Base-by-base conservation (phyloP, 2,888 invertebrate species). In the Pinctada fucata region DNA sequence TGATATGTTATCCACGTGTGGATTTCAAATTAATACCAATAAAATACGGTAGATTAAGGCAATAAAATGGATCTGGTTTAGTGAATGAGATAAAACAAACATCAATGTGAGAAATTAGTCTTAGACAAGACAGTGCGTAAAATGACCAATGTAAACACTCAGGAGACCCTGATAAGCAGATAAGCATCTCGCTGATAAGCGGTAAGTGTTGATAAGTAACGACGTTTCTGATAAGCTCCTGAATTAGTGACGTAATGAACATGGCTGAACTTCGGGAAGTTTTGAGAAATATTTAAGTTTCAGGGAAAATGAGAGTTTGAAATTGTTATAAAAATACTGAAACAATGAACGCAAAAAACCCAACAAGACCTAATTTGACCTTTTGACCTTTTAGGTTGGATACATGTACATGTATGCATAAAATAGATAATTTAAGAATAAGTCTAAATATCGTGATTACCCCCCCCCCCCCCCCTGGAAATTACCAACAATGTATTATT, bases 1-100 rank as follows among this genome's bases (percentile, higher is more conserved):
- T 31, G 31, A 31, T 31, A 31, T 31, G 31, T 31, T 31, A 31
- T 31, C 8, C 58, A 58, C 58, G 58, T 58, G 58, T 13, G 13
- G 58, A 10, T 58, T 58, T 58, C 58, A 58, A 58, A 58, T 58
- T 58, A 58, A 58, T 58, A 6, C 58, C 63, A 74, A 74, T 74
- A 74, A 74, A 74, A 74, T 74, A 50, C 66, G 63, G 74, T 63
- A 50, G 63, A 74, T 66, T 65, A 10, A 31, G 68, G 47, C 47
- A 68, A 68, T 31, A 68, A 8, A 16, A 8, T 68, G 31, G 68
- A 68, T 68, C 68, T 68, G 68, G 68, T 68, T 68, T 68, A 10
- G 45, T 31, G 31, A n/a, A 4, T 8, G 68, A 68, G 68, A 68
- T 68, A 68, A 68, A 68, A 31, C 16, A 68, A 58, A 58, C 58